Percentiles rank a stretch among this genome's conserved stretches.
phyloP scores from a whole-genome alignment of 2,113 vertebrate species.

The Cettia cetti region DNA sequence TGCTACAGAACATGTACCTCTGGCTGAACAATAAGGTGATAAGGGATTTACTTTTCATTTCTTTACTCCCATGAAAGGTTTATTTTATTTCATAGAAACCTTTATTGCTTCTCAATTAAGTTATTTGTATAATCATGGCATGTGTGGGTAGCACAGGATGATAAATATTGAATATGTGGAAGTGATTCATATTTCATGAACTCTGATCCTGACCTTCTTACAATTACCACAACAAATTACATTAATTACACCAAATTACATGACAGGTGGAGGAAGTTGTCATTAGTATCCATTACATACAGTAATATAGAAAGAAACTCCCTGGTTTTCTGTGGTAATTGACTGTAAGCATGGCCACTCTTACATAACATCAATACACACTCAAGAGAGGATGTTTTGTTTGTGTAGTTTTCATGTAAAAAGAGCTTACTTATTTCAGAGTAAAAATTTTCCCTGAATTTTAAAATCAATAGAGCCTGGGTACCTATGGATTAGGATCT shows the following conservation, averaged over 20 bases:
- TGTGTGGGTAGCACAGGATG: background rate
- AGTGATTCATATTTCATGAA: conserved; percentile 48
- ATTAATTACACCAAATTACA: conserved; percentile 60
- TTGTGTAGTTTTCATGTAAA: background rate
- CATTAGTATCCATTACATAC: conserved; percentile 59
- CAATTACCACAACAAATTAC: conserved; percentile 55
- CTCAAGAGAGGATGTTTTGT: background rate
- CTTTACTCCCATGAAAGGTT: background rate
- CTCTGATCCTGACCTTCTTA: conserved; percentile 34
- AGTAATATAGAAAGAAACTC: conserved; percentile 2
- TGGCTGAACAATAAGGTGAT: background rate
- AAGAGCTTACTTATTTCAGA: background rate
- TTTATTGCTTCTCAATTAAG: background rate
- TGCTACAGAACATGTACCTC: background rate
- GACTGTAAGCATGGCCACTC: conserved; percentile 6
- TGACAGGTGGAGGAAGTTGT: conserved; percentile 38
- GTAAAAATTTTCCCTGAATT: background rate
- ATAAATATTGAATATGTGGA: conserved; percentile 54
- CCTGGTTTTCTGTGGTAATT: conserved; percentile 1
- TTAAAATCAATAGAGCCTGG: background rate
- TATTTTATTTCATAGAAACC: background rate
- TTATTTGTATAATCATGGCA: background rate
- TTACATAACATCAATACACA: background rate
- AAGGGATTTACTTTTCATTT: background rate
- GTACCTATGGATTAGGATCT: background rate